These are phyloP conservation scores for Ochropacha duplaris DNA, from an alignment of 2,888 invertebrate species.

Conservation along the genomic window DNA sequence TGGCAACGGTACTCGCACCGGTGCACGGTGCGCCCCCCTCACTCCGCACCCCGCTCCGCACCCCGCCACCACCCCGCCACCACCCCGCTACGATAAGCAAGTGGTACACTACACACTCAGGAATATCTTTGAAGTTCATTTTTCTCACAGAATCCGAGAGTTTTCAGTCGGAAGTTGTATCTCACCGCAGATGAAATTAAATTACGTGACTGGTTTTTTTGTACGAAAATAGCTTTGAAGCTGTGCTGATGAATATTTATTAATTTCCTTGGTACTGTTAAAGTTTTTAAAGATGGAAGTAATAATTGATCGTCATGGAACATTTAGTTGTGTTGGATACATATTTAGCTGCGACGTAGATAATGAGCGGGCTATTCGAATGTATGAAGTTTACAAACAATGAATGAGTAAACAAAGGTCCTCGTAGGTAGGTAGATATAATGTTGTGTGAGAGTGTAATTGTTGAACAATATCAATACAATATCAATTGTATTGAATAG, in stretches of 20 bases:
- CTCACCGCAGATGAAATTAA: background rate
- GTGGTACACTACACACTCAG: slow-evolving; percentile 7
- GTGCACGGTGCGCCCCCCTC: slow-evolving; percentile 36
- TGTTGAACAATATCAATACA: too few relatives aligned
- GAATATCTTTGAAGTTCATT: slow-evolving; percentile 10
- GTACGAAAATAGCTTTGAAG: background rate
- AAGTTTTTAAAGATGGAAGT: too few relatives aligned
- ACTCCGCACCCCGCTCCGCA: background rate
- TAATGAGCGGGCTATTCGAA: too few relatives aligned
- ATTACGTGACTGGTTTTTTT: background rate
- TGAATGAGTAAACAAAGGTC: too few relatives aligned
- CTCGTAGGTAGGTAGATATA: too few relatives aligned
- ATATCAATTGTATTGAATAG: too few relatives aligned
- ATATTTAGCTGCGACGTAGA: too few relatives aligned
- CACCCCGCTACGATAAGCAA: slow-evolving; percentile 7
- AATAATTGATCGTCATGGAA: background rate
- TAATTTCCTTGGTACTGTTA: background rate
- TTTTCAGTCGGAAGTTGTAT: background rate
- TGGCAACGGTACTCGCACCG: slow-evolving; percentile 64
- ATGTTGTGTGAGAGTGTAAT: too few relatives aligned
- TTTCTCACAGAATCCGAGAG: background rate
- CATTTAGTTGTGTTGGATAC: too few relatives aligned
- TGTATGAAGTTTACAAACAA: too few relatives aligned
- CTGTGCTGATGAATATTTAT: background rate
- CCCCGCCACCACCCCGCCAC: slow-evolving; percentile 11